Conservation (phyloP, 2,113 vertebrate genomes). For the Siniperca knerii region DNA sequence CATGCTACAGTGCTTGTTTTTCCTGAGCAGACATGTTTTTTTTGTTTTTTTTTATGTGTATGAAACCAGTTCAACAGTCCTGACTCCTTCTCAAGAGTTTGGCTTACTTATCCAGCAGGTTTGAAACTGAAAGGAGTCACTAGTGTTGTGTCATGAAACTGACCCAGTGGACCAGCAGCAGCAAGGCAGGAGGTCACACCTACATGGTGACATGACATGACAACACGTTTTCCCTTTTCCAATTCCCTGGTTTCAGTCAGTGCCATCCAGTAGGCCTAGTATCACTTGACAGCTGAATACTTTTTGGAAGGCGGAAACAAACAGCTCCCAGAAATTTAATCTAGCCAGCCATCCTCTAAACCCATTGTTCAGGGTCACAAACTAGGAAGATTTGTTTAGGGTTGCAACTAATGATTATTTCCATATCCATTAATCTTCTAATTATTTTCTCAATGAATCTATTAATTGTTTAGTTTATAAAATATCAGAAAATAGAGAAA, state of each 20-base stretch:
- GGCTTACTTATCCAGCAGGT: constrained; percentile 62
- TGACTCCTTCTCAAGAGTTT: constrained; percentile 33
- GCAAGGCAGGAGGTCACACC: constrained; percentile 54
- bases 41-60: constrained; percentile 12
- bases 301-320: not conserved
- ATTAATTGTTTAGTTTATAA: not conserved
- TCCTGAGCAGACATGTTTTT: not conserved
- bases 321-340: not conserved
- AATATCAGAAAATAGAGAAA: not conserved
- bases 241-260: constrained; percentile 34
- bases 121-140: constrained; percentile 25
- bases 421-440: not conserved
- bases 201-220: constrained; percentile 14
- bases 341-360: not conserved
- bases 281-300: constrained; percentile 7
- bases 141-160: constrained; percentile 54
- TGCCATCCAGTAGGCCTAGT: not conserved
- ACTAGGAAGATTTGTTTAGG: not conserved
- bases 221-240: constrained; percentile 18
- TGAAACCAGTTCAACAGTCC: constrained; percentile 64
- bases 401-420: not conserved
- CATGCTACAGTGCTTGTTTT: constrained; percentile 14
- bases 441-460: not conserved
- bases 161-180: constrained; percentile 20
- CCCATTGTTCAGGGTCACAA: not conserved